phyloP scores from a whole-genome alignment of 2,888 invertebrate species.

The Sphaerophoria rueppellii region DNA sequence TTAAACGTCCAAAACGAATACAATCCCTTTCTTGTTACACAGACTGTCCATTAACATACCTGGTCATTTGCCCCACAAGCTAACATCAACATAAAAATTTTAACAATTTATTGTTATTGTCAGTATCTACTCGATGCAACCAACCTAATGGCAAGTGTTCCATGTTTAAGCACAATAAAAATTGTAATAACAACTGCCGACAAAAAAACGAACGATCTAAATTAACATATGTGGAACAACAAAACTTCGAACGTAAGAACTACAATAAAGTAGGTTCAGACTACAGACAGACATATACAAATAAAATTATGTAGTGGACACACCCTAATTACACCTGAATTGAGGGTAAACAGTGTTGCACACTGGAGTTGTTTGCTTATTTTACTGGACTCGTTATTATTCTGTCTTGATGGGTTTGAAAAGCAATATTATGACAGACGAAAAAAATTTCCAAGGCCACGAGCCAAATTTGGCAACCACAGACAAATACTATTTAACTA shows the following conservation, averaged over 20 bases:
- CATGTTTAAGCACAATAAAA: slow-evolving; percentile 52
- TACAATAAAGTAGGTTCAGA: no score
- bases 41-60: slow-evolving; percentile 3
- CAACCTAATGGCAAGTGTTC: slow-evolving; percentile 36
- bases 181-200: background rate
- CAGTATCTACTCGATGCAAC: background rate
- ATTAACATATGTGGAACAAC: slow-evolving; percentile 28
- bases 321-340: slow-evolving; percentile 69
- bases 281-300: slow-evolving; percentile 27
- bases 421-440: no score
- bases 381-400: no score
- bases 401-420: no score
- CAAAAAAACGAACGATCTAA: slow-evolving; percentile 4
- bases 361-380: background rate
- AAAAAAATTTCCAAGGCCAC: no score
- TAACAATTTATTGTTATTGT: slow-evolving; percentile 42
- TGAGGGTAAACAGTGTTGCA: slow-evolving; percentile 23
- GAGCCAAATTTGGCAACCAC: no score
- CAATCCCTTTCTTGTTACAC: slow-evolving; percentile 3
- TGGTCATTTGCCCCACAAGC: slow-evolving; percentile 7
- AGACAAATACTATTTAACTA: no score
- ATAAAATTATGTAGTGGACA: slow-evolving; percentile 57
- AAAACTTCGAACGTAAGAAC: background rate
- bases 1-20: background rate
- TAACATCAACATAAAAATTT: slow-evolving; percentile 34